These are phyloP conservation scores for Zygogramma bicolorata DNA, from an alignment of 2,888 invertebrate species.

Conservation along the genomic window DNA sequence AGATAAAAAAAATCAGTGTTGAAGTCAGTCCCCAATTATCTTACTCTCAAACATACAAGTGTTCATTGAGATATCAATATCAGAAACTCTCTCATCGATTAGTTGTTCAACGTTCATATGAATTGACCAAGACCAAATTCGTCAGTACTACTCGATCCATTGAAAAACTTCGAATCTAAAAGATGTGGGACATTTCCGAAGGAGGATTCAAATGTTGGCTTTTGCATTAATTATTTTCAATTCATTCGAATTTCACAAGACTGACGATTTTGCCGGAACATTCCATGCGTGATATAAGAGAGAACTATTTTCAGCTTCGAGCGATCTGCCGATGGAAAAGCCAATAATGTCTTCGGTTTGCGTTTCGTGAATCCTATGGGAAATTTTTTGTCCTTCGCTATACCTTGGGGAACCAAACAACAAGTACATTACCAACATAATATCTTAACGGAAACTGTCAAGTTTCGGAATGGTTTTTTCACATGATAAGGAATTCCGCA, in stretches of 20 bases:
- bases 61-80: too few species aligned
- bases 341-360: background rate
- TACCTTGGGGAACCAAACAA: background rate
- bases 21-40: too few species aligned
- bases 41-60: too few species aligned
- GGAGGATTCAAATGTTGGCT: too few species aligned
- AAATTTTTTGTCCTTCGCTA: background rate
- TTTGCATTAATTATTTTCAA: too few species aligned
- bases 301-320: background rate
- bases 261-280: background rate
- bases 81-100: too few species aligned
- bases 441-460: slow-evolving; percentile 3
- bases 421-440: slow-evolving; percentile 19
- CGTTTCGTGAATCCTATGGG: background rate
- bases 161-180: too few species aligned
- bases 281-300: background rate
- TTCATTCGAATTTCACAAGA: background rate
- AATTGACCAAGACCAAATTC: too few species aligned
- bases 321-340: background rate
- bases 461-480: background rate
- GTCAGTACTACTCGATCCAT: too few species aligned
- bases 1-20: too few species aligned
- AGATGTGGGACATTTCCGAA: too few species aligned
- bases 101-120: too few species aligned
- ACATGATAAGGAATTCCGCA: background rate